These are phyloP conservation scores for Phallusia fumigata DNA, from an alignment of 23 tunicate genomes.

Conservation along the genomic window DNA sequence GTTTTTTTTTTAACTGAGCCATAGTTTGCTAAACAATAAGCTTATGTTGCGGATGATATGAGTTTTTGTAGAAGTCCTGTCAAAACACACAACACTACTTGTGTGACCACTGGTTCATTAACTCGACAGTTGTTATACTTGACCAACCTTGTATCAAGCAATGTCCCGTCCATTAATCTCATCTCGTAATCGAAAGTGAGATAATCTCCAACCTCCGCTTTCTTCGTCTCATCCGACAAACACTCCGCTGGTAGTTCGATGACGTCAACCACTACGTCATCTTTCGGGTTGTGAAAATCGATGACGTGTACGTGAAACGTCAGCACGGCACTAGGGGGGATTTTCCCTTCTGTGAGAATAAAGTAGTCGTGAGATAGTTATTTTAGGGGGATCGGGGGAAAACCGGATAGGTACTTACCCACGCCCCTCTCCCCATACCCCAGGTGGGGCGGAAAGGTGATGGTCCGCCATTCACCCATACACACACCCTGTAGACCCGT, in stretches of 20 bases:
- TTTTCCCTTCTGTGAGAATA: constrained; percentile 38
- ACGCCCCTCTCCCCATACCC: constrained; percentile 90
- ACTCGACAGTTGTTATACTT: no score
- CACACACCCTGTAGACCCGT: constrained; percentile 77
- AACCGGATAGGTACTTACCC: constrained; percentile 54
- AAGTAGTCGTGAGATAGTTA: no score
- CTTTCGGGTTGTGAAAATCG: constrained; percentile 96
- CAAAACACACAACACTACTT: no score
- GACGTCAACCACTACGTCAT: constrained; percentile 44
- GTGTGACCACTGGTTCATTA: no score
- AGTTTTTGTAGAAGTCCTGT: no score
- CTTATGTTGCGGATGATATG: no score
- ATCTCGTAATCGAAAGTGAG: constrained; percentile 60
- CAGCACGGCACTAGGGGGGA: constrained; percentile 83
- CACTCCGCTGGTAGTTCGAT: constrained; percentile 47
- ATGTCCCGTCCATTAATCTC: constrained; percentile 73
- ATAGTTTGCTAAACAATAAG: no score
- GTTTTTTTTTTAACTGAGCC: no score
- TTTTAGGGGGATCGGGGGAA: no score
- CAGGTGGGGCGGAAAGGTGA: constrained; percentile 85
- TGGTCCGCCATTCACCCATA: constrained; percentile 68
- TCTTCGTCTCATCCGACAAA: constrained; percentile 3
- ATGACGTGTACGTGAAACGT: constrained; percentile 64
- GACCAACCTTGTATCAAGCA: constrained; percentile 49
- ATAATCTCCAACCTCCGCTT: constrained; percentile 50